These are phyloP conservation scores for Tapera naevia DNA, from an alignment of 2,797 vertebrate genomes.

Conservation along the genomic window DNA sequence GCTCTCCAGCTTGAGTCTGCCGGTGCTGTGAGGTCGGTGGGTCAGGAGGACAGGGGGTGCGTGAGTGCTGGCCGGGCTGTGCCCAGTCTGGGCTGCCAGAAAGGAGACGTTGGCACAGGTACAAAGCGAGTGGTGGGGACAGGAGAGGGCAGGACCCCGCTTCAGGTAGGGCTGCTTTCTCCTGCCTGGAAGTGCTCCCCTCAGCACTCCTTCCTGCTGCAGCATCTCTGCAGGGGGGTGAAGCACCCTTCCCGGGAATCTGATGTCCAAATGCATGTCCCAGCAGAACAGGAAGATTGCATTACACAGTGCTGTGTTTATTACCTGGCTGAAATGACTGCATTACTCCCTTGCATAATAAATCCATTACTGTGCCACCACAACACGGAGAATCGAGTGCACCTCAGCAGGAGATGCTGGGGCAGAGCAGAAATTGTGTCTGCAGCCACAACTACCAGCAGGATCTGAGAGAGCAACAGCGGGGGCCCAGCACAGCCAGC, in stretches of 20 bases:
- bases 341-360: background rate
- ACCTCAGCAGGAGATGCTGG: background rate
- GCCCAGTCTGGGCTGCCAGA: background rate
- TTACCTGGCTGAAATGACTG: background rate
- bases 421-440: background rate
- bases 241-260: background rate
- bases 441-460: background rate
- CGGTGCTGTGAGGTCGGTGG: fast-evolving
- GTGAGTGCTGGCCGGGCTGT: background rate
- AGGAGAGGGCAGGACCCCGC: background rate
- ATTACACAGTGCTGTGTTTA: background rate
- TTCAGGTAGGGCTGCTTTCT: background rate
- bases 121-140: fast-evolving
- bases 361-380: background rate
- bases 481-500: background rate
- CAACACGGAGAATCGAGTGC: fast-evolving
- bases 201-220: too few species aligned
- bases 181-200: background rate
- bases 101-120: background rate
- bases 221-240: background rate
- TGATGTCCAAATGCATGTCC: background rate
- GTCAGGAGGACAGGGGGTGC: background rate
- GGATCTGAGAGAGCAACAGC: background rate
- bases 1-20: background rate
- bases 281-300: background rate